These are phyloP conservation scores for Psittacula cyanocephala DNA, from an alignment of 2,113 vertebrate genomes.

Conservation along the genomic window DNA sequence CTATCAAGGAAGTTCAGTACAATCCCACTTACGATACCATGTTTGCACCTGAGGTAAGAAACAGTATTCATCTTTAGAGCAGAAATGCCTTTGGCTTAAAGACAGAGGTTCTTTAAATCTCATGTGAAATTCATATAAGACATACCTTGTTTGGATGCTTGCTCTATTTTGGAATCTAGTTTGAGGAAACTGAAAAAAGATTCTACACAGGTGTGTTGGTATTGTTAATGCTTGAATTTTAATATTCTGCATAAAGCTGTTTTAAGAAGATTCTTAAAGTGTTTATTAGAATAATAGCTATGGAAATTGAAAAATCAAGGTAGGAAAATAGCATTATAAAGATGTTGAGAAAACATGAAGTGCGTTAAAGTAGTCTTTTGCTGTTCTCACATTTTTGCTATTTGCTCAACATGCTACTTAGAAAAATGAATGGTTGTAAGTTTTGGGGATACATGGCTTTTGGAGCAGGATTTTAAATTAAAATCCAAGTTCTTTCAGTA, in stretches of 20 bases:
- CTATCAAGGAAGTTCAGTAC: slow-evolving; percentile 88
- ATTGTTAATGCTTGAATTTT: background rate
- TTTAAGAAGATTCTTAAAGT: background rate
- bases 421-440: background rate
- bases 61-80: background rate
- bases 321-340: background rate
- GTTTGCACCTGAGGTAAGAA: slow-evolving; percentile 96
- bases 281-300: background rate
- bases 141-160: background rate
- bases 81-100: background rate
- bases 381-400: background rate
- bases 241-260: background rate
- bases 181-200: background rate
- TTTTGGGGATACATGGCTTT: background rate
- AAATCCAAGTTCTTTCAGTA: background rate
- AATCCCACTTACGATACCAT: slow-evolving; percentile 95
- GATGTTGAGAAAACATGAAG: background rate
- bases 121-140: background rate
- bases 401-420: background rate
- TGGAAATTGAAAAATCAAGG: background rate
- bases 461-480: background rate
- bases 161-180: background rate
- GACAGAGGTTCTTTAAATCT: background rate
- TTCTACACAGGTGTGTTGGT: background rate
- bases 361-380: background rate